These are phyloP conservation scores for Drosophila truncata DNA, from an alignment of 1,140 invertebrate genomes.

Conservation along the genomic window DNA sequence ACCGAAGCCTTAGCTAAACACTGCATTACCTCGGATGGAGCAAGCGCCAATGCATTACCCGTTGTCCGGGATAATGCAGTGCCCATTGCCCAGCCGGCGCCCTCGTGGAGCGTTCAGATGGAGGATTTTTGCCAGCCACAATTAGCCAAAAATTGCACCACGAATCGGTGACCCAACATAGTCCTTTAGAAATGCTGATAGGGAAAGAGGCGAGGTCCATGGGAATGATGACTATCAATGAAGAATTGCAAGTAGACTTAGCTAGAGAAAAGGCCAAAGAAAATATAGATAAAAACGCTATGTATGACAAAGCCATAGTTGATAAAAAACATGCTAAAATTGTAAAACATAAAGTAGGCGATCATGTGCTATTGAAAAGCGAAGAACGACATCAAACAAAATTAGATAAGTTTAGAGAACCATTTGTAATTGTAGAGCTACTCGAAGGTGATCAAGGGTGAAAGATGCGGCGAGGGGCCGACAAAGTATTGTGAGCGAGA, in stretches of 20 bases:
- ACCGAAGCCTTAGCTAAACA: too few species aligned
- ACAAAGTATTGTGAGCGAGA: too few species aligned
- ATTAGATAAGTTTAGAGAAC: slow-evolving; percentile 6
- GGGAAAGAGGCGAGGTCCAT: not conserved
- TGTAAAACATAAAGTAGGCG: not conserved
- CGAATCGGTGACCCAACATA: not conserved
- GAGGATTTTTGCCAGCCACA: too few species aligned
- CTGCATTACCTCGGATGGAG: too few species aligned
- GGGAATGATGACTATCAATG: not conserved
- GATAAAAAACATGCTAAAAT: not conserved
- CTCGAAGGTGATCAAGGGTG: slow-evolving; percentile 1
- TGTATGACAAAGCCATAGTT: not conserved
- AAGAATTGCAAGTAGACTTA: not conserved
- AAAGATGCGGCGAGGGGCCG: too few species aligned
- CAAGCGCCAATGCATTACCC: too few species aligned
- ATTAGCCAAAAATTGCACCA: not conserved
- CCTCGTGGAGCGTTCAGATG: too few species aligned
- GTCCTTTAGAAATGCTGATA: not conserved
- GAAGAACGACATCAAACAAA: slow-evolving; percentile 4
- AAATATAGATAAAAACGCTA: not conserved
- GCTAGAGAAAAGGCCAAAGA: not conserved
- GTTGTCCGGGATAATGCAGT: too few species aligned
- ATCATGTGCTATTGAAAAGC: not conserved
- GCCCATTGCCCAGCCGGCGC: too few species aligned
- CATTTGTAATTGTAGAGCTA: not conserved